Evolutionary conservation across 2,797 vertebrate genomes (phyloP), one percentile per base, ranked within the genome.

Genomic region (Mormyrus proboscirostris): DNA sequence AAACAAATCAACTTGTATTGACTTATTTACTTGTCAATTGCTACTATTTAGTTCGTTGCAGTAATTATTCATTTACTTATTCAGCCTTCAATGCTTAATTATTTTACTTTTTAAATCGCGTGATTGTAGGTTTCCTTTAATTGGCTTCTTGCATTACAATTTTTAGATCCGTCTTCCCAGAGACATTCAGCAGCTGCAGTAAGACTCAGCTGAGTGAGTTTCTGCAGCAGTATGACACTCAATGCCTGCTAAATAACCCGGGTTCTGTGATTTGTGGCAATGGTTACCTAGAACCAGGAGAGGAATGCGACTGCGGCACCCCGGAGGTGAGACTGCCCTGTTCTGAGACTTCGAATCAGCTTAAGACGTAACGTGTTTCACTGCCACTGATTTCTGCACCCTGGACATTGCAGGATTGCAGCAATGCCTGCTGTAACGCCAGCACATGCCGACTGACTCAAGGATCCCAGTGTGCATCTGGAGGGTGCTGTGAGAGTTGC

Each of bases 261-360:
- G 87, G 90, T 50, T 92, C 92, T 0, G 95, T 96, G 0, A 92
- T 92, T 91, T 98, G 98, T 0, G 98, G 98, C 22, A 98, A 99
- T 87, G 94, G 91, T 89, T 95, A 98, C 1, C 90, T 98, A 92
- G 98, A 99, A 88, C 92, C 91, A 0, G 97, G 97, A 41, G 98
- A 99, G 92, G 95, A 98, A 90, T 99, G 98, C 0, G 98, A 99
- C 95, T 99, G 98, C 0, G 98, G 98, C 79, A 92, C 90, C 0
- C 94, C 88, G 0, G 91, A 97, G 97, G 98, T 99, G 90, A 41
- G 51, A 5, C 33, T 16, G 25, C 9, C 89, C 88, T 82, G 12
- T 25, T 41, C 22, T 59, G 44, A 10, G 14, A 44, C 6, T 51
- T 41, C 76, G 79, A 79, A 69, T 92, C 79, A 44, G 6, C 33